A percentile compares a stretch with the other conserved stretches of the same genome.
phyloP scores from a whole-genome alignment of 2,888 invertebrate species.

The Diloba caeruleocephala region DNA sequence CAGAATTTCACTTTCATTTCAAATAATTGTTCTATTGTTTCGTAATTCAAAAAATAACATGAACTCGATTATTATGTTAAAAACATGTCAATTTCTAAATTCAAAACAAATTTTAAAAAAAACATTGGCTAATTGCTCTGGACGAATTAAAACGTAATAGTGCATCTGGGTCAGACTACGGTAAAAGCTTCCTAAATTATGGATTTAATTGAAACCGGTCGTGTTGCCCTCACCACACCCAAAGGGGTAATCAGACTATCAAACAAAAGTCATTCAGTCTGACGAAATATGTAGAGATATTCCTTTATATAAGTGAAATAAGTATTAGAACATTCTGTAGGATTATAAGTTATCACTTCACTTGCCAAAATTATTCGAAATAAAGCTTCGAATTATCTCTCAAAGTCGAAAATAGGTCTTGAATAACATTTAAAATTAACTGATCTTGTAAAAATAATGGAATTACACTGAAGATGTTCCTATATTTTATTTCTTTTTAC shows the following conservation, averaged over 20 bases:
- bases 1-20: too few species aligned
- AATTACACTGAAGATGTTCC: too few species aligned
- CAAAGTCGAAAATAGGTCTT: neutral
- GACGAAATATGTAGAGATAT: slow-evolving; percentile 7
- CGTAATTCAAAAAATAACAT: too few species aligned
- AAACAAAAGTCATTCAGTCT: slow-evolving; percentile 36
- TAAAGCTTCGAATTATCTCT: neutral
- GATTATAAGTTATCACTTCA: neutral
- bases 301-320: neutral
- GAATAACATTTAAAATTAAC: neutral
- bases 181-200: slow-evolving; percentile 18
- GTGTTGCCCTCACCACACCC: slow-evolving; percentile 8
- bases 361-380: neutral
- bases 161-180: slow-evolving; percentile 20
- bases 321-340: neutral
- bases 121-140: slow-evolving; percentile 10
- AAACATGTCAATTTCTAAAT: too few species aligned
- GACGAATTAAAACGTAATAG: slow-evolving; percentile 19
- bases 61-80: too few species aligned
- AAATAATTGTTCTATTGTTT: too few species aligned
- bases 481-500: too few species aligned
- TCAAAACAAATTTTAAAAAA: too few species aligned
- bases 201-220: slow-evolving; percentile 43
- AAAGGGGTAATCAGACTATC: slow-evolving; percentile 13
- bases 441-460: too few species aligned